phyloP scores from a whole-genome alignment of 1,140 invertebrate genomes.

The Macrotrachela quadricornifera region DNA sequence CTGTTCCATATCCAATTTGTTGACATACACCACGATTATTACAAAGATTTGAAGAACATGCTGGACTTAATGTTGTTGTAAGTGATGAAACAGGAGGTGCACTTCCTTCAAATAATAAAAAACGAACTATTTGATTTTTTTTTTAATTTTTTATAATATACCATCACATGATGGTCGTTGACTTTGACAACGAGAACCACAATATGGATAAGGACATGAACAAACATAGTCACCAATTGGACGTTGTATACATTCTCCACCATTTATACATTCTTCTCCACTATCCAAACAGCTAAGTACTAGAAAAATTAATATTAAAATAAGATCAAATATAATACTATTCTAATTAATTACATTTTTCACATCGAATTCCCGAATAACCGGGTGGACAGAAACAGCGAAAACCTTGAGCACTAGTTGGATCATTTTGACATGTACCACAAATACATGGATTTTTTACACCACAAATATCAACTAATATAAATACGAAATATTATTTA shows the following conservation, averaged over 20 bases:
- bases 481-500: no score
- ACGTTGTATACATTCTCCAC: constrained; percentile 60
- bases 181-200: constrained; percentile 17
- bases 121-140: no score
- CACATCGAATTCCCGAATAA: constrained; percentile 11
- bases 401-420: constrained; percentile 13
- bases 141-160: no score
- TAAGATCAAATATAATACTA: no score
- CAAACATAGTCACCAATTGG: constrained; percentile 63
- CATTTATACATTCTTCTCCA: constrained; percentile 53
- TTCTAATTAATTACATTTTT: no score
- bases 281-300: background rate
- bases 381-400: constrained; percentile 19
- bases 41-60: constrained; percentile 1
- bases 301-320: no score
- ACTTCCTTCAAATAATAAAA: no score
- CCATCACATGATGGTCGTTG: no score
- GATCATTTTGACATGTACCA: constrained; percentile 20
- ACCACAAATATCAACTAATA: background rate
- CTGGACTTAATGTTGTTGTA: no score
- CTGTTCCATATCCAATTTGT: no score
- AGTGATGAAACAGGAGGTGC: no score
- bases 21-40: constrained; percentile 1
- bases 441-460: constrained; percentile 16
- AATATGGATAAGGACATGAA: constrained; percentile 47